These are phyloP conservation scores for Lasioglossum baleicum DNA, from an alignment of 1,140 invertebrate genomes.

Conservation along the genomic window DNA sequence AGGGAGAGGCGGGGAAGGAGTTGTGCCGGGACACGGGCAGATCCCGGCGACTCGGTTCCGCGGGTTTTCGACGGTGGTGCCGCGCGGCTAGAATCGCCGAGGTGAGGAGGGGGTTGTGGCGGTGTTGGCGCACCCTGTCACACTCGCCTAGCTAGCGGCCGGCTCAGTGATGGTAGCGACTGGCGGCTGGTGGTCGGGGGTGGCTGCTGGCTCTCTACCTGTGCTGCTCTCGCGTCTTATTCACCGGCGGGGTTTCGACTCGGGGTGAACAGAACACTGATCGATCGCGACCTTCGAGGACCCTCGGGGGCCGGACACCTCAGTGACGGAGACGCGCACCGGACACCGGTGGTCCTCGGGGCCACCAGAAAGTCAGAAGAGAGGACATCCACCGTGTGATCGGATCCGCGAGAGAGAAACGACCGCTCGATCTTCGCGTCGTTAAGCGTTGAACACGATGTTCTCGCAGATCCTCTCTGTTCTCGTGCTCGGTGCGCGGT, in stretches of 20 bases:
- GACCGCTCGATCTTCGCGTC: too few species aligned
- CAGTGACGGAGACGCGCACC: background rate
- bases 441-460: too few species aligned
- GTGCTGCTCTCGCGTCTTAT: background rate
- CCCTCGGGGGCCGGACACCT: too few species aligned
- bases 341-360: too few species aligned
- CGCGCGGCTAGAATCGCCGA: conserved; percentile 14
- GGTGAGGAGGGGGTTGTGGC: conserved; percentile 30
- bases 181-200: conserved; percentile 18
- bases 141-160: conserved; percentile 35
- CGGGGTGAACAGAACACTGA: background rate
- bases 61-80: conserved; percentile 44
- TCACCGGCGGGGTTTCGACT: background rate
- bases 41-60: conserved; percentile 34
- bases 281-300: conserved; percentile 48
- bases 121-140: conserved; percentile 13
- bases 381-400: too few species aligned
- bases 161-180: conserved; percentile 16
- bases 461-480: too few species aligned
- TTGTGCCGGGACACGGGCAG: conserved; percentile 52
- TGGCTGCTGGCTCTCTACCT: conserved; percentile 14
- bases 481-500: too few species aligned
- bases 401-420: too few species aligned
- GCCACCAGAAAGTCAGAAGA: too few species aligned
- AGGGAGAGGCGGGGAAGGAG: too few species aligned